Evolutionary conservation across 2,113 vertebrate genomes (phyloP), one percentile per base, ranked within the genome.

Genomic region (Melanostigma gelatinosum): DNA sequence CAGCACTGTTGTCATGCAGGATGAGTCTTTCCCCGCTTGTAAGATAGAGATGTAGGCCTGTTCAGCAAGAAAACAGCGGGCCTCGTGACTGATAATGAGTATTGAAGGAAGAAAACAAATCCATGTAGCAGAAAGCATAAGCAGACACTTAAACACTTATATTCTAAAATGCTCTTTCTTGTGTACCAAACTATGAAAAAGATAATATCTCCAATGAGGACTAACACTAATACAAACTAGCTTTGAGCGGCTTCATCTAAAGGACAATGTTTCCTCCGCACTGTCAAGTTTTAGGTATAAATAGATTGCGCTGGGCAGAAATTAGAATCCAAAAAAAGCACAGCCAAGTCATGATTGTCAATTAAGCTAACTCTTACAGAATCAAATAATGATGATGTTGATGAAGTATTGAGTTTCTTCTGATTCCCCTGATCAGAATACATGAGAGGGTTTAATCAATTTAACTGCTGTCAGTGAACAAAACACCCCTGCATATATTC

Each of bases 1-100:
- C 95, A 99, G 97, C 95, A 99, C 97, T 0, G 97, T 99, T 42
- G 98, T 99, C 84, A 99, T 99, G 98, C 98, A 99, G 94, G 98
- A 99, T n/a, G 98, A 99, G 88, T 99, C 98, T 86, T 99, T 99
- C 92, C 97, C 97, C 0, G 97, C 98, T 80, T 99, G 98, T 94
- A 99, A 99, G 93, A 99, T 99, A 67, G 98, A 99, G 87, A 95
- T 99, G 96, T 99, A 94, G 91, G 81, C 67, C 11, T 61, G 22
- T 62, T 75, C 36, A 4, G 8, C 11, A 6, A 57, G 24, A 68
- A 2, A 44, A 76, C n/a, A 50, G 15, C 32, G 52, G 22, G 57
- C 38, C 61, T 34, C 22, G 40, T 64, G 16, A 69, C 4, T 72
- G 72, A 79, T 65, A 55, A 72, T 75, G 34, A 60, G 27, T 78